Evolutionary conservation across 2,888 invertebrate species (phyloP), one percentile per base, ranked within the genome.

Genomic region (Vannuccia rotundouncinata): DNA sequence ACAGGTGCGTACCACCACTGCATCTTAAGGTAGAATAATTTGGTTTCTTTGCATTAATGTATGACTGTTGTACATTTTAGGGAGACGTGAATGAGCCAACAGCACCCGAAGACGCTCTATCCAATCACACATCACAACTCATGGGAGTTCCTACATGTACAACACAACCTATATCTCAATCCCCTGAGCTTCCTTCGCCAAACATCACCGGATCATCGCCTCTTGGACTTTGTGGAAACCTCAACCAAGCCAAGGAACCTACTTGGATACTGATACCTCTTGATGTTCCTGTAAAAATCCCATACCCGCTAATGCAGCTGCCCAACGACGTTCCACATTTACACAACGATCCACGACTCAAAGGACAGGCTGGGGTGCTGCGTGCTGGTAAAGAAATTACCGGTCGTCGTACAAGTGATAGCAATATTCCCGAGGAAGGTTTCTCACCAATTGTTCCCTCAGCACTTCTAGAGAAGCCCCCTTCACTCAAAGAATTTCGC

Each of bases 231-330:
- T 5, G 66, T 66, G 22, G 66, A 5, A 66, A 66, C 25, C 66
- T 66, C 10, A 66, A 5, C 22, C 17, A 66, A 22, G 25, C 13
- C 66, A 66, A 30, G 31, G 77, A 77, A 5, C 2, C 31, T 5
- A n/a, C 1, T 22, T 80, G 80, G 80, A 80, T 31, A 22, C 27
- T 80, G 31, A 31, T 80, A 25, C 27, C 79, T 0, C 78, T 80
- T 28, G 80, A 80, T 5, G 80, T 80, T 13, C 80, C 79, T 10
- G 31, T 80, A 45, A 80, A 80, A 45, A 80, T 45, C 28, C 80
- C 80, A 0, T 80, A 80, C 30, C 80, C 80, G 10, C 45, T 80
- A 22, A 80, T 80, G 80, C 30, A 31, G 31, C 29, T 80, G 28
- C 79, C 80, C 25, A 31, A 79, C 5, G 80, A 80, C 25, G 31